These are phyloP conservation scores for Coelopa frigida DNA, from an alignment of 1,140 invertebrate species.

Conservation along the genomic window DNA sequence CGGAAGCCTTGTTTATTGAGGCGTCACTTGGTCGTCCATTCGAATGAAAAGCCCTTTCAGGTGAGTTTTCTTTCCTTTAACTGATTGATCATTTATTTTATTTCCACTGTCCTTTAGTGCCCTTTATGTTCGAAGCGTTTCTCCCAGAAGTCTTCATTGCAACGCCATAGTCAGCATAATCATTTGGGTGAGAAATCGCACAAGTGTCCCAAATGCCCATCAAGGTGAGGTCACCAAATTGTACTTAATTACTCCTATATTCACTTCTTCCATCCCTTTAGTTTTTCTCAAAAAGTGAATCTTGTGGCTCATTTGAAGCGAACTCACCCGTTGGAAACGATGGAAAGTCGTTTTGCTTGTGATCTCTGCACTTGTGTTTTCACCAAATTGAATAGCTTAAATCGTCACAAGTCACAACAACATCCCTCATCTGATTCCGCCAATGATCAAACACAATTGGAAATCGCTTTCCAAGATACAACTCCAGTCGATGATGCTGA, in stretches of 20 bases:
- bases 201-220: conserved; percentile 2
- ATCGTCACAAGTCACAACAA: conserved; percentile 5
- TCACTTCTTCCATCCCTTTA: neutral
- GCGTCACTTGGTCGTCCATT: too few species aligned
- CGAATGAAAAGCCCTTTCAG: too few species aligned
- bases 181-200: neutral
- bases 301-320: conserved; percentile 3
- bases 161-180: conserved; percentile 5
- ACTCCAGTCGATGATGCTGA: neutral
- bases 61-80: too few species aligned
- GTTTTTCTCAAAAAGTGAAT: conserved; percentile 11
- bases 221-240: neutral
- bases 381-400: neutral
- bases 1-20: too few species aligned
- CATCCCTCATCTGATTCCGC: too few species aligned
- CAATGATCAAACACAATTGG: neutral
- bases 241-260: neutral
- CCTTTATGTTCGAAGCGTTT: conserved; percentile 4
- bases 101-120: too few species aligned
- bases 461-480: neutral
- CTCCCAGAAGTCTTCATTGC: conserved; percentile 2
- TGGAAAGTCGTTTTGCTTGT: neutral
- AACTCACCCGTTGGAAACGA: neutral
- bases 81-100: too few species aligned
- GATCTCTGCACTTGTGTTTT: neutral